Conservation (phyloP, 2,113 vertebrate genomes). For the Penelope pileata region DNA sequence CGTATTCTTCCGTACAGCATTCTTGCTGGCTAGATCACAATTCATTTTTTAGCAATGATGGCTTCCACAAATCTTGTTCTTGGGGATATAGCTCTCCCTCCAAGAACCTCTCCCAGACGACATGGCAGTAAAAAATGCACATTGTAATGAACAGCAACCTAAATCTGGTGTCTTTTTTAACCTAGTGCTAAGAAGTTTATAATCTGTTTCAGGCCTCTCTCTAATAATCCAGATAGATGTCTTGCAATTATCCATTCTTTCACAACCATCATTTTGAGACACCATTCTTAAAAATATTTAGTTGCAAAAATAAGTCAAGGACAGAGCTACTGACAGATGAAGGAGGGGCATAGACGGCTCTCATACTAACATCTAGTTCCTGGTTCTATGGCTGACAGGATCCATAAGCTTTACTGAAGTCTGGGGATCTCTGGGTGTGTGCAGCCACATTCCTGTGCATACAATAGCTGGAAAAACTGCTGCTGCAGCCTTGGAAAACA, state of each 20-base stretch:
- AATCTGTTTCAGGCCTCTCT: neutral
- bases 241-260: rapidly evolving
- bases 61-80: neutral
- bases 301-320: neutral
- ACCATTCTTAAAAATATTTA: neutral
- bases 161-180: neutral
- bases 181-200: neutral
- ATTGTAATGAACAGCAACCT: neutral
- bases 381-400: neutral
- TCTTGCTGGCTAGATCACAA: neutral
- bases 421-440: neutral
- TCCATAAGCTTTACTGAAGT: neutral
- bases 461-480: neutral
- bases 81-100: neutral
- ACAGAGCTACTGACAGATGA: neutral
- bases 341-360: neutral
- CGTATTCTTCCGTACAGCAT: neutral
- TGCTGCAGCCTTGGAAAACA: neutral
- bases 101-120: neutral
- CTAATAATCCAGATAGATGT: neutral
- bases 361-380: neutral
- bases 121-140: neutral
- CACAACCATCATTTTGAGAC: neutral
- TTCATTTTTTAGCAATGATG: neutral
- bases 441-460: neutral